Base-by-base conservation (phyloP, 2,888 invertebrate species). In the Leptinotarsa juncta region DNA sequence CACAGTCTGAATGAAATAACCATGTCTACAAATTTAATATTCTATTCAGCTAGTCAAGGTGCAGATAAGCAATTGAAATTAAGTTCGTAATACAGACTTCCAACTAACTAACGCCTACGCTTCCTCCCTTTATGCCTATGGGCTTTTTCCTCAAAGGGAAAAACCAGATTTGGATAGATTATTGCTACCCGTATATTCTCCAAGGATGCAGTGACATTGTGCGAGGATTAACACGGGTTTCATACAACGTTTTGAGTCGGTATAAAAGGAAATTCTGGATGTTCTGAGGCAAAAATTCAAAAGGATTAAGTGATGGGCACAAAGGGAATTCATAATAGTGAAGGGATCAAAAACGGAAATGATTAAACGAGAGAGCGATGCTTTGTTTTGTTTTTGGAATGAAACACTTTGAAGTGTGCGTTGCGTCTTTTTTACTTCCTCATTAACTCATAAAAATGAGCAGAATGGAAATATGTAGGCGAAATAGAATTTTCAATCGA, bases 241-340 rank as follows among this genome's bases (percentile, higher is more conserved):
- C 32, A 32, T 42, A 62, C 32, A 62, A 32, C 42, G n/a, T 32
- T 60, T 42, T 14, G 32, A 32, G 62, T 32, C 16, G 32, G n/a
- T 62, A 62, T 62, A 62, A 62, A 62, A 32, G 42, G 62, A 62
- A 62, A n/a, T 62, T 62, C 57, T n/a, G n/a, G 62, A 32, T 32
- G 42, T 42, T 62, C 15, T 3, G 42, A 42, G 42, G 62, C 26
- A 42, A 62, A 62, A 62, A 62, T 62, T 32, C 7, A 42, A 62
- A 62, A 32, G 62, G 62, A 62, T 32, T 62, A 32, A 7, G 14
- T 62, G 62, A 62, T 42, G 62, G 26, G 10, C 62, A 4, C 62
- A 62, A 62, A 62, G 42, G 62, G 62, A 62, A 32, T 62, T 62
- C 62, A 32, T 62, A 62, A 62, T n/a, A 62, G 7, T 32, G 5